phyloP scores from a whole-genome alignment of 1,140 invertebrate species.

The Olivierus martensii region DNA sequence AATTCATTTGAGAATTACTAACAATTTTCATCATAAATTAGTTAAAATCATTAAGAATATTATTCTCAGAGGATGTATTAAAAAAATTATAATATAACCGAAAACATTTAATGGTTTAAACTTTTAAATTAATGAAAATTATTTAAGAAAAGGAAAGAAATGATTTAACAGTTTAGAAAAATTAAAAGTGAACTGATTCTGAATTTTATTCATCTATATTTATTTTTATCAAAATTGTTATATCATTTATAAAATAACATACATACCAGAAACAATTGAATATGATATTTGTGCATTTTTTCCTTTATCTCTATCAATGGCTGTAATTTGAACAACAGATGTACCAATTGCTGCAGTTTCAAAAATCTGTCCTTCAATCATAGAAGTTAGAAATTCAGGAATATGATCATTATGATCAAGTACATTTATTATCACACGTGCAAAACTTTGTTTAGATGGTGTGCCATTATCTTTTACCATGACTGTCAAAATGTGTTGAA shows the following conservation, averaged over 20 bases:
- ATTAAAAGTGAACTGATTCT: too few species aligned
- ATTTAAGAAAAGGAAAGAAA: too few species aligned
- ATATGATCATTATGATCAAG: conserved; percentile 80
- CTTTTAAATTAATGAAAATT: too few species aligned
- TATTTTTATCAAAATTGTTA: not conserved
- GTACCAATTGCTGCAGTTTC: conserved; percentile 59
- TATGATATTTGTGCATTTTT: conserved; percentile 64
- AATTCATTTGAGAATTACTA: too few species aligned
- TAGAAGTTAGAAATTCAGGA: conserved; percentile 60
- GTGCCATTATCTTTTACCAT: conserved; percentile 81
- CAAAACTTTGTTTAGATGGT: conserved; percentile 67
- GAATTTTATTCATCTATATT: not conserved
- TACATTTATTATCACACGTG: conserved; percentile 62
- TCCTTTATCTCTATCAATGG: conserved; percentile 65
- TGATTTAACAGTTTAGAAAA: too few species aligned
- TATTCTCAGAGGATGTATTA: too few species aligned
- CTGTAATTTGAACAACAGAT: conserved; percentile 52
- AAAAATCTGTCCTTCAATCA: conserved; percentile 56
- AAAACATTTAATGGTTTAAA: too few species aligned
- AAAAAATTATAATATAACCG: too few species aligned
- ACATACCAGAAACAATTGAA: conserved; percentile 47
- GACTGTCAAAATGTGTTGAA: conserved; percentile 70
- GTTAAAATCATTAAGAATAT: too few species aligned
- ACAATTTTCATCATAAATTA: too few species aligned
- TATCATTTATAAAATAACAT: not conserved